Conservation (phyloP, 2,888 invertebrate species). For the Pseudococcus viburni region DNA sequence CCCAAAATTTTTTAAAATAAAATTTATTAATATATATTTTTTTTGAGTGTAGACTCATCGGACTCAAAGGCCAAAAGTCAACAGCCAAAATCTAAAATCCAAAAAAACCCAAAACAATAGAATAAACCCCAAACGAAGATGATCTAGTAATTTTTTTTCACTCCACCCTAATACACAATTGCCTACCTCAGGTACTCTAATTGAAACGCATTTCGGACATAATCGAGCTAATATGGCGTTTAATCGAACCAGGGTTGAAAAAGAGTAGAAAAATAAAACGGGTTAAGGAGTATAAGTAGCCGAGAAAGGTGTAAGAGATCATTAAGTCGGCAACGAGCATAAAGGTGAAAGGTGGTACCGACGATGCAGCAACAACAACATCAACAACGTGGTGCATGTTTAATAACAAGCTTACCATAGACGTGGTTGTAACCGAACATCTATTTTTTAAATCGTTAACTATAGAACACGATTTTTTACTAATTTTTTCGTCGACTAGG, state of each 20-base stretch:
- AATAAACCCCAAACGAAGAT: no score
- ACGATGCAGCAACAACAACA: not conserved
- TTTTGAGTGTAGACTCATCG: no score
- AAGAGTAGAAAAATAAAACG: constrained; percentile 11
- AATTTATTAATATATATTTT: no score
- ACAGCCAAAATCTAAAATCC: no score
- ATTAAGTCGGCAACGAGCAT: constrained; percentile 46
- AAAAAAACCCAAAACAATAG: no score
- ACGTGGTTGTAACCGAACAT: not conserved
- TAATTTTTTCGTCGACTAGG: not conserved
- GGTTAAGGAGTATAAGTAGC: constrained; percentile 48
- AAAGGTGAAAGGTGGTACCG: constrained; percentile 51
- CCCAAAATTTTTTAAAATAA: no score
- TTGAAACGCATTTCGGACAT: not conserved
- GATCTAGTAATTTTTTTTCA: no score
- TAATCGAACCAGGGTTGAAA: constrained; percentile 51
- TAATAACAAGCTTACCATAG: constrained; percentile 14
- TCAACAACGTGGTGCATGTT: constrained; percentile 23
- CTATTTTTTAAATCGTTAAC: constrained; percentile 19
- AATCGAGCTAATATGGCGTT: constrained; percentile 42
- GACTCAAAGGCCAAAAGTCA: no score
- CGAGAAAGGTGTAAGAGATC: constrained; percentile 54
- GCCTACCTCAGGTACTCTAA: not conserved
- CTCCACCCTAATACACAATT: no score
- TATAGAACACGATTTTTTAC: constrained; percentile 34